Base-by-base conservation (phyloP, 2,797 vertebrate genomes). In the Capromys pilorides region DNA sequence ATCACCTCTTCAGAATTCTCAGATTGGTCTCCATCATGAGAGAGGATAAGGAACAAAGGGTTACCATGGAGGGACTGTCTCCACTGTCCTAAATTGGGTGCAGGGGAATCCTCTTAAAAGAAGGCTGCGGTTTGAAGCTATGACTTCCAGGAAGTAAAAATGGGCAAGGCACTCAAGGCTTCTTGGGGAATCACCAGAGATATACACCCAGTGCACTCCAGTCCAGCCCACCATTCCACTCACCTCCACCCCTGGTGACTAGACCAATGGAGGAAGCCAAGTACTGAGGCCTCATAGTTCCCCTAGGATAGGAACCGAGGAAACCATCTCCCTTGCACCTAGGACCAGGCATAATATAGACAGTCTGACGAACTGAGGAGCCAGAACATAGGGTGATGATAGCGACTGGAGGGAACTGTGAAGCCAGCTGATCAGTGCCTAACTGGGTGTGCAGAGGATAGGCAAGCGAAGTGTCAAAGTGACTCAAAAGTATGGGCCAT, bases 61-160 rank as follows among this genome's bases (percentile, higher is more conserved):
- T 80, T 86, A 57, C 11, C 6, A 3, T 64, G 36, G 26, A 4
- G 8, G 54, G 33, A 51, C 49, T 62, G 31, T 7, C 79, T 51
- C 51, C 36, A 41, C 9, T 54, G 26, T 80, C 51, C 45, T 59
- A n/a, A 77, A 59, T 33, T n/a, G 82, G 51, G 90, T 80, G 66
- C 19, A 59, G 22, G n/a, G 67, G 39, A 14, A 18, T 12, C 11
- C 11, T 75, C 36, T 22, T 33, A 21, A 21, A 41, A 11, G 28
- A 62, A 88, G n/a, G 59, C 31, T 86, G n/a, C 59, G 57, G 36
- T 45, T 16, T 31, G 36, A 94, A 54, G 36, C 75, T 28, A 33
- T 45, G 81, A 28, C 39, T 73, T 75, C 8, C 75, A 77, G 54
- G 86, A 94, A 82, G 84, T 24, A 62, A 67, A 90, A 86, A 93